Evolutionary conservation across 2,797 vertebrate species (phyloP).

Genomic region (Onychomys arenicola): DNA sequence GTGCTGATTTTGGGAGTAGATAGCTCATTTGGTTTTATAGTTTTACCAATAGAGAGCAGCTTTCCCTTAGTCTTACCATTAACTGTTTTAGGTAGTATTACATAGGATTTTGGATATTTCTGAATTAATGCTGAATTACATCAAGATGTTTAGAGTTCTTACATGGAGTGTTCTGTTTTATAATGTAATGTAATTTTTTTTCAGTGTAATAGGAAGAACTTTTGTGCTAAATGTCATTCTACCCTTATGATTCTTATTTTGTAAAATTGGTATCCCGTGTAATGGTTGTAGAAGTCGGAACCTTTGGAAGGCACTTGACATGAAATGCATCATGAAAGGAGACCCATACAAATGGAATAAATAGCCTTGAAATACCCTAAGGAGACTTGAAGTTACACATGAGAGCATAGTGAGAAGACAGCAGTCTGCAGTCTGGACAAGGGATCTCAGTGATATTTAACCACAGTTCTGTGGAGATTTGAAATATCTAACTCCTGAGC

Average conservation of each 20-base stretch:
- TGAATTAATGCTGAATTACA: background rate
- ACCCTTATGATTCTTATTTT: background rate
- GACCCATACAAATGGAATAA: background rate
- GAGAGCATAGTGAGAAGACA: background rate
- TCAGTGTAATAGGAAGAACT: background rate
- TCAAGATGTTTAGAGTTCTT: background rate
- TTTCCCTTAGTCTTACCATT: background rate
- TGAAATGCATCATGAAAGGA: background rate
- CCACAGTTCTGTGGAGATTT: background rate
- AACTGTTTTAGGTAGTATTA: no score
- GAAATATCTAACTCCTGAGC: background rate
- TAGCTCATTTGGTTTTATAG: background rate
- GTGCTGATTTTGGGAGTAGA: background rate
- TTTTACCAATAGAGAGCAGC: background rate
- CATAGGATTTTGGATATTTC: background rate
- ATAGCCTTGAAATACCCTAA: background rate
- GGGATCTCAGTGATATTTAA: background rate
- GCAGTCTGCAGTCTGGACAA: background rate
- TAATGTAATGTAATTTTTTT: background rate
- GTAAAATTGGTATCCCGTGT: background rate
- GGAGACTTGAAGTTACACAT: background rate
- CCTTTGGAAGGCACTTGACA: no score
- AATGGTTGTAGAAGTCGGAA: background rate
- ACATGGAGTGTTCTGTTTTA: background rate
- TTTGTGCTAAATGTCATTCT: background rate